phyloP scores from a whole-genome alignment of 1,140 invertebrate species.

The Ceratitis capitata region DNA sequence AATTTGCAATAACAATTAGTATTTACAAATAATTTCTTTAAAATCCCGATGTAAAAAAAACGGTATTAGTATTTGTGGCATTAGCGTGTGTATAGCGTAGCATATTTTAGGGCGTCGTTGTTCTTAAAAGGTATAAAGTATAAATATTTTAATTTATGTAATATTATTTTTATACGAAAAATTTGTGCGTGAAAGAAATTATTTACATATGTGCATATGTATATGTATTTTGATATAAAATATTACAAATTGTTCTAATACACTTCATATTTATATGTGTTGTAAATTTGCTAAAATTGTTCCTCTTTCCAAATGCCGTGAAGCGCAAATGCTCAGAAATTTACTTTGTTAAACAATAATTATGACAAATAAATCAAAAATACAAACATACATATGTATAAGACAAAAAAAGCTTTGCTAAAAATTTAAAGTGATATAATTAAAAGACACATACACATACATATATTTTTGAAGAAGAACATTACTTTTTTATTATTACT shows the following conservation, averaged over 20 bases:
- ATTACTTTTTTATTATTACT: not conserved
- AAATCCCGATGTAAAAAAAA: not conserved
- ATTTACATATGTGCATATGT: not conserved
- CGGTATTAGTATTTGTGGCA: not conserved
- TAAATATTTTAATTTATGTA: too few relatives aligned
- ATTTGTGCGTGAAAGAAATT: not conserved
- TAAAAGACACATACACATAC: not conserved
- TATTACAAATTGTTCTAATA: not conserved
- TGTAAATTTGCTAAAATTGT: not conserved
- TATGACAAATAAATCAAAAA: not conserved
- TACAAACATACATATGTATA: not conserved
- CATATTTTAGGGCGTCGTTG: not conserved
- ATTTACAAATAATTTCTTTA: not conserved
- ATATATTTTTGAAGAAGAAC: not conserved
- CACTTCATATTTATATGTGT: not conserved
- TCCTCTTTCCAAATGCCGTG: not conserved
- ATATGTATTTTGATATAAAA: not conserved
- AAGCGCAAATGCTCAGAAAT: not conserved
- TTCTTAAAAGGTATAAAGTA: not conserved
- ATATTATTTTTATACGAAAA: not conserved
- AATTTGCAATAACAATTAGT: not conserved
- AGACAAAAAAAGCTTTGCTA: not conserved
- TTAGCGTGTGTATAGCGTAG: not conserved
- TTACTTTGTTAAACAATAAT: not conserved
- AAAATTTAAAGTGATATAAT: slow-evolving; percentile 2